phyloP scores from a whole-genome alignment of 2,113 vertebrate species.

The Phyllopteryx taeniolatus region DNA sequence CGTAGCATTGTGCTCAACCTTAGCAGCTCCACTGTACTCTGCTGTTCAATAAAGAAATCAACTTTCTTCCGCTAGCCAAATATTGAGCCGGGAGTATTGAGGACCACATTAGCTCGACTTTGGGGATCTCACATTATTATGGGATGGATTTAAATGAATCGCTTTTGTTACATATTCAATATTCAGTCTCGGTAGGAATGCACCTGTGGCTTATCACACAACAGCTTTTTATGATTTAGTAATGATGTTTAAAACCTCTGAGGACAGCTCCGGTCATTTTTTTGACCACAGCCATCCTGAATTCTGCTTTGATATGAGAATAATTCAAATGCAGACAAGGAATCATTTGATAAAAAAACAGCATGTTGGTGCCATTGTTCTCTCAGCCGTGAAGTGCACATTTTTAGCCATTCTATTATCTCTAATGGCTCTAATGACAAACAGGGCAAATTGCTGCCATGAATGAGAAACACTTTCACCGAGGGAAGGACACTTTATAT shows the following conservation, averaged over 20 bases:
- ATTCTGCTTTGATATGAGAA: not conserved
- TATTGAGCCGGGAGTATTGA: not conserved
- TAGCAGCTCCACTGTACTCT: not conserved
- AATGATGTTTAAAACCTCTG: not conserved
- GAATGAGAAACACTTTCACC: not conserved
- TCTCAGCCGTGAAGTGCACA: not conserved
- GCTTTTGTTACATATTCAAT: slow-evolving; percentile 7
- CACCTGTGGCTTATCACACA: not conserved
- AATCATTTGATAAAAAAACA: not conserved
- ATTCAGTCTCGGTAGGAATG: not conserved
- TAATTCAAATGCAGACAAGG: not conserved
- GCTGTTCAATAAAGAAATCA: not conserved
- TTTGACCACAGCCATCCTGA: not conserved
- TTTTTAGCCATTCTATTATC: not conserved
- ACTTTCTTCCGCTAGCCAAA: not conserved
- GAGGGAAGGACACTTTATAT: not conserved
- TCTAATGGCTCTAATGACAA: not conserved
- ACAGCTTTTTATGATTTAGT: not conserved
- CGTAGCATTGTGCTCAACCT: not conserved
- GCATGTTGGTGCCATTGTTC: not conserved
- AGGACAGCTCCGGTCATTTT: not conserved
- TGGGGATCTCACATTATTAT: not conserved
- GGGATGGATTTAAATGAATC: not conserved
- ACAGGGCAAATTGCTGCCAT: not conserved
- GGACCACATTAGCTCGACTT: not conserved